A percentile compares a stretch with the other conserved stretches of the same genome.
Evolutionary conservation across 2,113 vertebrate genomes (phyloP).

Genomic region (Amphilophus citrinellus): DNA sequence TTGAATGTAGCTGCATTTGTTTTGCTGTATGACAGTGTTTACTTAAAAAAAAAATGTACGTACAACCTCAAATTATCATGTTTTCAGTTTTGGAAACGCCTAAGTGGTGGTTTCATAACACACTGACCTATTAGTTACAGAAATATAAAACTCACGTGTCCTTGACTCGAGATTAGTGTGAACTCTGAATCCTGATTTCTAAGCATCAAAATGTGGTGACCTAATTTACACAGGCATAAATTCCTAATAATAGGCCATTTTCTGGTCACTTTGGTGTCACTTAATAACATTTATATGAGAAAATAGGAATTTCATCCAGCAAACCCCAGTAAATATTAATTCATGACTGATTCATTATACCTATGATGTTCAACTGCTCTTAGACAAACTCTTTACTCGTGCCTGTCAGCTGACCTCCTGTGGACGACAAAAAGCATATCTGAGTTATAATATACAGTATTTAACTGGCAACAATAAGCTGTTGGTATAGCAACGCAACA

Average conservation of each 20-base stretch:
- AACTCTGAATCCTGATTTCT: neutral
- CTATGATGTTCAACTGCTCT: neutral
- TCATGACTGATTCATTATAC: neutral
- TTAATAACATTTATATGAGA: neutral
- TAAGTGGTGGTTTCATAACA: neutral
- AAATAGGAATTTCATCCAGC: neutral
- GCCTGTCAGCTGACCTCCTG: neutral
- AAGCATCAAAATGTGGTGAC: neutral
- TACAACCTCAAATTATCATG: slow-evolving; percentile 23
- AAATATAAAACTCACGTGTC: neutral
- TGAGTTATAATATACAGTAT: neutral
- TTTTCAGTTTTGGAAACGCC: slow-evolving; percentile 5
- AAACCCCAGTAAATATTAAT: neutral
- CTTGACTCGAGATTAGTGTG: rapidly evolving
- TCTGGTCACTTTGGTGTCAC: too few relatives aligned
- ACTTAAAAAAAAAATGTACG: slow-evolving; percentile 64
- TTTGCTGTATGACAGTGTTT: slow-evolving; percentile 43
- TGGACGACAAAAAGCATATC: neutral
- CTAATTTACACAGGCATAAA: neutral
- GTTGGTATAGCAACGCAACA: rapidly evolving
- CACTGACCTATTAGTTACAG: neutral
- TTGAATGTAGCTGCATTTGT: slow-evolving; percentile 26
- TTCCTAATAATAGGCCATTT: neutral
- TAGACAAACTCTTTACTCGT: neutral
- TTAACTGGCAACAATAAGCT: neutral